Base-by-base conservation (phyloP, 2,797 vertebrate genomes). In the Gambelia wislizenii region DNA sequence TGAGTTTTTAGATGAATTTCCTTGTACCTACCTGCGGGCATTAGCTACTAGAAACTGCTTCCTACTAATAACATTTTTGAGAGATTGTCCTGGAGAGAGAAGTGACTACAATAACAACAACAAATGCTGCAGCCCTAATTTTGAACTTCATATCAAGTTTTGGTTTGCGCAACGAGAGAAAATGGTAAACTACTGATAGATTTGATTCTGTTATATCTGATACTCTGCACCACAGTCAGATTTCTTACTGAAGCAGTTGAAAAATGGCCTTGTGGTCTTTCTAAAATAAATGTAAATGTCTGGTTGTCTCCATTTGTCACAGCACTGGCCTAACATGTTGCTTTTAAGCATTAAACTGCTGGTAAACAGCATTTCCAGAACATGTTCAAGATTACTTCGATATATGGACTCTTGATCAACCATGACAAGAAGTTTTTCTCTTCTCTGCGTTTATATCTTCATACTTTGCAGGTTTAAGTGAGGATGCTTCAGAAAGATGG, bases 101-200 rank as follows among this genome's bases (percentile, higher is more conserved):
- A 91, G 59, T 84, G 69, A 93, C 89, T 39, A 49, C 80, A 94
- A 3, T 91, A 95, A 87, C 86, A 89, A 94, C n/a, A 94, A n/a
- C n/a, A 67, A 33, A 54, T 69, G 67, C n/a, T 77, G 20, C 9
- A 83, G 54, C 10, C 22, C 22, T 22, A 77, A 44, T 54, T 52
- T 76, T 77, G n/a, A 81, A 25, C 49, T 75, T 88, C 20, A 52
- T 36, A 36, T 42, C 33, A 72, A 9, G 27, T 84, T 70, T 64
- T 86, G 78, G 56, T 92, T 59, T 90, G 89, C 92, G 72, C 76
- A 94, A 94, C 87, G 85, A 89, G 89, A 95, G 91, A 95, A 95
- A 93, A 88, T 47, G 0, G 36, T 83, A 82, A 91, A 92, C 91
- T 69, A 87, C 91, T 93, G 90, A 91, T 89, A 83, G 92, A 47